Evolutionary conservation across 2,797 vertebrate genomes (phyloP).

Genomic region (Natrix natrix): DNA sequence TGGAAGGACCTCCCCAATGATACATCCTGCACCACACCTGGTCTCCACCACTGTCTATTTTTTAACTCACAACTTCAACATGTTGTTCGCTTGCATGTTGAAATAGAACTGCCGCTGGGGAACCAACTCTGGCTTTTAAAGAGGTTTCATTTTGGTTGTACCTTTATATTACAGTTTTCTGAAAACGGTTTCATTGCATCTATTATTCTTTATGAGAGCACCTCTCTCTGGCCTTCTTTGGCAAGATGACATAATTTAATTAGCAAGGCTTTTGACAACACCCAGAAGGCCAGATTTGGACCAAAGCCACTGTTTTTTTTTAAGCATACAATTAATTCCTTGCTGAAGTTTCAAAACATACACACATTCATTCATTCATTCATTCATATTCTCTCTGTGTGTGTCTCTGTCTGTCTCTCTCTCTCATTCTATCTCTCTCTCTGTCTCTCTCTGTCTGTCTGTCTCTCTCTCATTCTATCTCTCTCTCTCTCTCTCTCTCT

Average conservation of each 20-base stretch:
- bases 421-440: too few relatives aligned
- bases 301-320: background rate
- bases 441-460: too few relatives aligned
- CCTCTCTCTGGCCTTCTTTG: background rate
- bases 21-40: background rate
- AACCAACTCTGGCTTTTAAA: background rate
- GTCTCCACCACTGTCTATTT: background rate
- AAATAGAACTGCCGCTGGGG: background rate
- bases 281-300: background rate
- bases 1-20: background rate
- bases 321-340: background rate
- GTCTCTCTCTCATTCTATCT: too few relatives aligned
- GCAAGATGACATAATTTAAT: background rate
- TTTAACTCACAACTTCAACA: background rate
- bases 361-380: background rate
- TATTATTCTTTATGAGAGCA: background rate
- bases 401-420: too few relatives aligned
- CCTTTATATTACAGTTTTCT: background rate
- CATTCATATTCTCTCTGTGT: background rate
- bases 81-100: background rate
- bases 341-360: background rate
- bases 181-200: background rate
- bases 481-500: too few relatives aligned
- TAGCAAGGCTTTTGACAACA: background rate
- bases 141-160: background rate